Evolutionary conservation across 2,797 vertebrate genomes (phyloP).

Genomic region (Thaleichthys pacificus): DNA sequence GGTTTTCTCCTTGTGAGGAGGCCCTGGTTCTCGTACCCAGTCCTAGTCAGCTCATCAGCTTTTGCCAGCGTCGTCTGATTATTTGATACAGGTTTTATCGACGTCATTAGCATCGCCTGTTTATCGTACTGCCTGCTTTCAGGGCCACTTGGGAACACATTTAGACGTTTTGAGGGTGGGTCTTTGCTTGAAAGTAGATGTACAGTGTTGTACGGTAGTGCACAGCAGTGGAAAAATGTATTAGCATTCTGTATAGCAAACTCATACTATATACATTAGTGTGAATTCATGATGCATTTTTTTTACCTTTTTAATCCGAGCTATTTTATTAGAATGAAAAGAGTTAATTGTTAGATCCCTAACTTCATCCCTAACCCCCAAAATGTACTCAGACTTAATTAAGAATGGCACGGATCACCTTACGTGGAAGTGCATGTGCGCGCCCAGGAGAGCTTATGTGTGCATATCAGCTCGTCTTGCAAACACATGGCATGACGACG

Average conservation of each 20-base stretch:
- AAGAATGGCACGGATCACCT: neutral
- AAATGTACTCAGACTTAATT: neutral
- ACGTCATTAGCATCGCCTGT: constrained; percentile 53
- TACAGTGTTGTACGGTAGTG: too few relatives aligned
- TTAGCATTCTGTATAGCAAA: too few relatives aligned
- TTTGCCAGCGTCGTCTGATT: constrained; percentile 60
- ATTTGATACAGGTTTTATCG: constrained; percentile 57
- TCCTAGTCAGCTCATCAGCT: constrained; percentile 49
- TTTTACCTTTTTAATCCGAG: too few relatives aligned
- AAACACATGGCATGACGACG: neutral
- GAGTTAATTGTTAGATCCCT: too few relatives aligned
- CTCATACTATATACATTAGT: too few relatives aligned
- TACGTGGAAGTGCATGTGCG: neutral
- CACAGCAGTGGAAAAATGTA: too few relatives aligned
- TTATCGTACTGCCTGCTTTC: constrained; percentile 54
- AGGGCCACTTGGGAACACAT: constrained; percentile 26
- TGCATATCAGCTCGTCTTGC: neutral
- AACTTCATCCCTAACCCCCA: neutral
- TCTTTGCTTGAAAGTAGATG: too few relatives aligned
- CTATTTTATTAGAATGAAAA: too few relatives aligned
- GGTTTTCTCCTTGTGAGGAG: constrained; percentile 69
- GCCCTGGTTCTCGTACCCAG: constrained; percentile 27
- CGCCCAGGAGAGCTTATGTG: neutral
- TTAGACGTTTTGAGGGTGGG: neutral
- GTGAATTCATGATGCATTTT: too few relatives aligned